Evolutionary conservation across 2,113 vertebrate genomes (phyloP).

Genomic region (Elaphurus davidianus): DNA sequence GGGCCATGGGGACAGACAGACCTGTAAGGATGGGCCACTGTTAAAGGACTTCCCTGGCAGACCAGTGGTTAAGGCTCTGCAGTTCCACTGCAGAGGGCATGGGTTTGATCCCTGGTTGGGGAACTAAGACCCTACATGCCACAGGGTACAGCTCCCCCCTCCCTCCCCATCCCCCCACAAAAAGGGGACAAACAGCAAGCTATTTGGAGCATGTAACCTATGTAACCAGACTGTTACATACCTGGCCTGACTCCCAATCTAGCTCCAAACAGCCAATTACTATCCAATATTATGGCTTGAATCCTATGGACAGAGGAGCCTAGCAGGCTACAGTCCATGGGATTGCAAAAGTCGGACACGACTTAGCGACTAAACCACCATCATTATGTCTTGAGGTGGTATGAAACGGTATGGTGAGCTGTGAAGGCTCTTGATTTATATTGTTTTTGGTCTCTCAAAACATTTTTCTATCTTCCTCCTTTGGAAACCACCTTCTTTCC

Average conservation of each 20-base stretch:
- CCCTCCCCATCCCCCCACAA: fast-evolving
- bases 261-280: neutral
- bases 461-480: neutral
- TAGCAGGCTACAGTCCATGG: neutral
- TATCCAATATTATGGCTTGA: neutral
- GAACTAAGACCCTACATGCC: neutral
- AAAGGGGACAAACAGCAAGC: neutral
- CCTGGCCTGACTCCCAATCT: neutral
- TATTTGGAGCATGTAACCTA: neutral
- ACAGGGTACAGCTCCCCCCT: neutral
- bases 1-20: neutral
- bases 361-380: neutral
- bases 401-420: neutral
- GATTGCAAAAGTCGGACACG: neutral
- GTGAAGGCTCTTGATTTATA: neutral
- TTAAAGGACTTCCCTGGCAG: neutral
- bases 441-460: neutral
- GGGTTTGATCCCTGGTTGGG: neutral
- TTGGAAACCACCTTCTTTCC: slow-evolving; percentile 31
- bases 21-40: neutral
- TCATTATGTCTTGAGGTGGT: neutral
- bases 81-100: neutral
- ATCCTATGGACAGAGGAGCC: neutral
- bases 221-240: neutral
- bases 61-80: neutral